phyloP scores from a whole-genome alignment of 2,113 vertebrate species.

The Daphoenositta chrysoptera region DNA sequence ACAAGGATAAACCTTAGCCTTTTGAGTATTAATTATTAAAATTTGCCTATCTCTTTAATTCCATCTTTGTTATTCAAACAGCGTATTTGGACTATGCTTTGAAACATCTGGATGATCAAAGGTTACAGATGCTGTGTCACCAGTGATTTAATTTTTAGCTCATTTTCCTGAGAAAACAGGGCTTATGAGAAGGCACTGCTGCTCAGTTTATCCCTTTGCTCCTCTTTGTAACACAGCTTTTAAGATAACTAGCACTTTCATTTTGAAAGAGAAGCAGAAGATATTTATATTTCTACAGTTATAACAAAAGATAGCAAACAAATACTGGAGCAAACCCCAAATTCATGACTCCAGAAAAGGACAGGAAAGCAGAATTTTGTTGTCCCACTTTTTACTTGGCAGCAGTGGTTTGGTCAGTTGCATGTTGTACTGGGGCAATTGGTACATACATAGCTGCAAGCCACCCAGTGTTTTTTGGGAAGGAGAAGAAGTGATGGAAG shows the following conservation, averaged over 20 bases:
- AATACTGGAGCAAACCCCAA: not conserved
- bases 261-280: not conserved
- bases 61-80: not conserved
- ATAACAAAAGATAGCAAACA: not conserved
- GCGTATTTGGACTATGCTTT: not conserved
- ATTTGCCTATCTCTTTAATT: not conserved
- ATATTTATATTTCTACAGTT: not conserved
- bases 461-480: not conserved
- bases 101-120: not conserved
- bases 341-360: not conserved
- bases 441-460: not conserved
- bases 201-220: not conserved
- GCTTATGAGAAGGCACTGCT: not conserved
- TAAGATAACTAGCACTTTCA: not conserved
- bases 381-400: not conserved
- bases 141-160: not conserved
- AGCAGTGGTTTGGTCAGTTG: not conserved
- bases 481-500: not conserved
- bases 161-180: not conserved
- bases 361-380: not conserved
- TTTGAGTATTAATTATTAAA: not conserved
- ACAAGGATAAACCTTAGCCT: not conserved
- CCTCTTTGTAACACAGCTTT: not conserved
- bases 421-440: not conserved
- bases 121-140: not conserved